A percentile compares a stretch with the other conserved stretches of the same genome.
Conservation (phyloP, 1,140 invertebrate genomes). For the Macrobrachium nipponense region DNA sequence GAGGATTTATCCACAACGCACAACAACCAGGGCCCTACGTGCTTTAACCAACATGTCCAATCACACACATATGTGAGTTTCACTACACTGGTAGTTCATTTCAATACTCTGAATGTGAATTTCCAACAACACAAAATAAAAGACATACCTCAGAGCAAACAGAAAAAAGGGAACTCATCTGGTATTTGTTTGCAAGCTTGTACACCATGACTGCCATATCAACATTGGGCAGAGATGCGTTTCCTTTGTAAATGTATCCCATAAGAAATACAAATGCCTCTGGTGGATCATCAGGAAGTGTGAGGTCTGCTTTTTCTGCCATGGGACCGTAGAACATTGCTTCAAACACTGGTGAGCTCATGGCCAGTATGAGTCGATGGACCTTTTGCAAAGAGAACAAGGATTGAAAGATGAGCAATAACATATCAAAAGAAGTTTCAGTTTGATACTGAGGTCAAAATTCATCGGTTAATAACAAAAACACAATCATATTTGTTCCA, state of each 20-base stretch:
- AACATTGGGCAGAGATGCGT: conserved; percentile 10
- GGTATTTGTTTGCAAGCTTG: conserved; percentile 16
- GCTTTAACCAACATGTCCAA: no score
- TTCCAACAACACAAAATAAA: no score
- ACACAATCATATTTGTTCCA: no score
- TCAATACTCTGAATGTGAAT: no score
- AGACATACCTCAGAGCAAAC: conserved; percentile 21
- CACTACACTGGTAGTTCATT: no score
- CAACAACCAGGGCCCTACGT: no score
- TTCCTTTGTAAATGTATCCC: conserved; percentile 33
- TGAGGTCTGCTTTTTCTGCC: not conserved
- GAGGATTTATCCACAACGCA: no score
- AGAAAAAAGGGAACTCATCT: not conserved
- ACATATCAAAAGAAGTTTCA: no score
- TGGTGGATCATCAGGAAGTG: conserved; percentile 5
- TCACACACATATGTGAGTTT: no score
- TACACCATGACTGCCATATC: conserved; percentile 25
- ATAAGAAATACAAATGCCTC: conserved; percentile 26
- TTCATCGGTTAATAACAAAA: no score
- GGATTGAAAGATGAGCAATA: no score
- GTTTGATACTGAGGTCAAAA: no score
- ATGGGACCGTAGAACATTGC: not conserved
- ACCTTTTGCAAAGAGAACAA: not conserved
- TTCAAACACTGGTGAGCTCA: conserved; percentile 41
- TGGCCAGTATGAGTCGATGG: conserved; percentile 31